Conservation (phyloP, 2,797 vertebrate genomes). For the Epinephelus awoara region DNA sequence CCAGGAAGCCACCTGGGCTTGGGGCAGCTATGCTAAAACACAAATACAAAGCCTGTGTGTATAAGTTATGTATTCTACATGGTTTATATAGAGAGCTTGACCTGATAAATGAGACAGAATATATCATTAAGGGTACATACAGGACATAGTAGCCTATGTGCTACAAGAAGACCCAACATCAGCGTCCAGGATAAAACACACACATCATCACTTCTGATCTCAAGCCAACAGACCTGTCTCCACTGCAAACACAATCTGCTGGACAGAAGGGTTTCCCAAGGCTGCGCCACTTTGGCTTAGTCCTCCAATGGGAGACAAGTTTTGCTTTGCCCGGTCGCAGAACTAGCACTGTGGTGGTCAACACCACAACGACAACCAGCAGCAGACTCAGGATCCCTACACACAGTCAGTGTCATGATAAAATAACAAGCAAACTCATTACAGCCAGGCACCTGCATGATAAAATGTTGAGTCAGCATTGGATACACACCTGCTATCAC, state of each 20-base stretch:
- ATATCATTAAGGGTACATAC: background rate
- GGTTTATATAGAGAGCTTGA: background rate
- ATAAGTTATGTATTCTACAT: background rate
- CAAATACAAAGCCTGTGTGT: constrained; percentile 17
- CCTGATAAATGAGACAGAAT: background rate
- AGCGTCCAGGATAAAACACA: background rate
- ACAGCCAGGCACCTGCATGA: background rate
- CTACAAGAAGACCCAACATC: background rate
- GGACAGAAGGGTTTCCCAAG: constrained; percentile 87
- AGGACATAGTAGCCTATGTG: background rate
- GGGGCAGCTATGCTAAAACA: constrained; percentile 77
- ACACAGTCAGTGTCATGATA: constrained; percentile 29
- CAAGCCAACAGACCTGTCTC: constrained; percentile 83
- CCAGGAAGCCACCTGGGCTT: constrained; percentile 71
- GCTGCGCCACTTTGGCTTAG: constrained; percentile 91
- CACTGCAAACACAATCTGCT: constrained; percentile 79
- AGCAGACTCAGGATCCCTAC: constrained; percentile 88
- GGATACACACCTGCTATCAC: constrained; percentile 85
- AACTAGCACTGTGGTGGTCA: constrained; percentile 86
- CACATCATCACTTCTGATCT: constrained; percentile 2
- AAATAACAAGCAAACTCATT: background rate
- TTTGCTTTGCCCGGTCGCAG: constrained; percentile 83
- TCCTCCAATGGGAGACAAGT: constrained; percentile 81
- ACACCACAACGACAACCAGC: constrained; percentile 80
- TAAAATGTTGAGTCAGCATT: background rate